Conservation (phyloP, 2,113 vertebrate genomes). For the Crotalus tigris region DNA sequence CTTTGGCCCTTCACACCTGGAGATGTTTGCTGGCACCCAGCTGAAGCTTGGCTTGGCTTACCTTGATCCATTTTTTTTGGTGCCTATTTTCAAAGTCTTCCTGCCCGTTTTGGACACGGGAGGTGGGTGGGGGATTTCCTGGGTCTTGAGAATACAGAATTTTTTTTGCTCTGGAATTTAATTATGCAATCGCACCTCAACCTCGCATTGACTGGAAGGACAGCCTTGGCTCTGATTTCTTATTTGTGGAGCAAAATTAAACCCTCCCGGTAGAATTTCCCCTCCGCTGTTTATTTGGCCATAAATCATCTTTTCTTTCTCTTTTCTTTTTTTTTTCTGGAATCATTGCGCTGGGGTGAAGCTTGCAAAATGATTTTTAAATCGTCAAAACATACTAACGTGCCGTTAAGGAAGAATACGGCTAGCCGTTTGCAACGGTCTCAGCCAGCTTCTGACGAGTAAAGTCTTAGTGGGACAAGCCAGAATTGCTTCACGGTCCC, state of each 20-base stretch:
- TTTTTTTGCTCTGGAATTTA: background rate
- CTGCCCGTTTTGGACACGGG: background rate
- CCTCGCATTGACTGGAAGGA: background rate
- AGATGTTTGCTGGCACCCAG: background rate
- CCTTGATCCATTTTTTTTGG: background rate
- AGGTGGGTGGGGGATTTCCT: background rate
- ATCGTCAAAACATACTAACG: too few relatives aligned
- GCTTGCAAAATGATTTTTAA: too few relatives aligned
- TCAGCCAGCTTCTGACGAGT: too few relatives aligned
- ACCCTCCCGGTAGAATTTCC: background rate
- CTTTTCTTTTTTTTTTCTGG: too few relatives aligned
- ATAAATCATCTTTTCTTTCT: background rate
- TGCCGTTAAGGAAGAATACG: too few relatives aligned
- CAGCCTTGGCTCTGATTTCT: background rate
- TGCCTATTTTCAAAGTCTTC: background rate
- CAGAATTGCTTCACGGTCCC: too few relatives aligned
- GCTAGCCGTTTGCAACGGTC: too few relatives aligned
- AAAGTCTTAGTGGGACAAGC: too few relatives aligned
- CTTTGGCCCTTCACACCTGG: background rate
- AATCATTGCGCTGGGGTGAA: too few relatives aligned
- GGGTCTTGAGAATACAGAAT: background rate
- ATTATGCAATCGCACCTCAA: background rate
- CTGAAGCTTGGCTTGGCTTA: background rate
- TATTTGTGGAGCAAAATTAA: background rate
- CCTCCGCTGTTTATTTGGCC: background rate